Conservation (phyloP, 2,888 invertebrate species). For the Shargacucullia verbasci region DNA sequence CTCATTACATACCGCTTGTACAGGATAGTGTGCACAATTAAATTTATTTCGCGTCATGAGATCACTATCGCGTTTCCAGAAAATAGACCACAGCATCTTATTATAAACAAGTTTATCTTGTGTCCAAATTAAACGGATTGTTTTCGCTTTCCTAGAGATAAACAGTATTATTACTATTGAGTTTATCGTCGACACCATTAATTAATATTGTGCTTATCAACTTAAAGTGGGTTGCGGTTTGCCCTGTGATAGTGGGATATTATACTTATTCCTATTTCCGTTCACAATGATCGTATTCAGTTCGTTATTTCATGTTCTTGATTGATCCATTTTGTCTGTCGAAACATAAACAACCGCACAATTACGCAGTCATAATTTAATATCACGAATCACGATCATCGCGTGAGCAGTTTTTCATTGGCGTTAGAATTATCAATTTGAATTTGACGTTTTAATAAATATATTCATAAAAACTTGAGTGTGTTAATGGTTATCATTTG, state of each 20-base stretch:
- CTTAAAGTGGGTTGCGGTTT: slow-evolving; percentile 66
- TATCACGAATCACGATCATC: slow-evolving; percentile 33
- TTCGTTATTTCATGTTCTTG: slow-evolving; percentile 38
- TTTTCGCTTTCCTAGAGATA: slow-evolving; percentile 78
- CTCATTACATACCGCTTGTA: slow-evolving; percentile 12
- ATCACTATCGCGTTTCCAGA: slow-evolving; percentile 58
- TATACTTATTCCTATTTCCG: slow-evolving; percentile 55
- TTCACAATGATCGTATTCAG: slow-evolving; percentile 31
- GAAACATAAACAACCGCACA: slow-evolving; percentile 27
- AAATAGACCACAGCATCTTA: slow-evolving; percentile 64
- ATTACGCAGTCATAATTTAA: slow-evolving; percentile 38
- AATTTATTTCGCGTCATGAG: slow-evolving; percentile 37
- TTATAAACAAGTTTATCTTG: slow-evolving; percentile 71
- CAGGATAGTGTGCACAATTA: slow-evolving; percentile 16
- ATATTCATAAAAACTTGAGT: slow-evolving; percentile 17
- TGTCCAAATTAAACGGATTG: slow-evolving; percentile 66
- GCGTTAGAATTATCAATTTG: slow-evolving; percentile 40
- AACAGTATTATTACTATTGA: slow-evolving; percentile 65
- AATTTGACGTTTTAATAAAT: slow-evolving; percentile 36
- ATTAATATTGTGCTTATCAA: slow-evolving; percentile 79
- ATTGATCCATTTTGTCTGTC: slow-evolving; percentile 35
- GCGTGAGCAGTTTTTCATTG: slow-evolving; percentile 41
- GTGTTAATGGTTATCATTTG: slow-evolving; percentile 25
- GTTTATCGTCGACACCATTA: slow-evolving; percentile 80
- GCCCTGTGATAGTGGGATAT: slow-evolving; percentile 50